Percentiles rank a stretch among this genome's conserved stretches.
Evolutionary conservation across 64 coral and sea anemone species (phyloP).

Genomic region (Stylophora pistillata): DNA sequence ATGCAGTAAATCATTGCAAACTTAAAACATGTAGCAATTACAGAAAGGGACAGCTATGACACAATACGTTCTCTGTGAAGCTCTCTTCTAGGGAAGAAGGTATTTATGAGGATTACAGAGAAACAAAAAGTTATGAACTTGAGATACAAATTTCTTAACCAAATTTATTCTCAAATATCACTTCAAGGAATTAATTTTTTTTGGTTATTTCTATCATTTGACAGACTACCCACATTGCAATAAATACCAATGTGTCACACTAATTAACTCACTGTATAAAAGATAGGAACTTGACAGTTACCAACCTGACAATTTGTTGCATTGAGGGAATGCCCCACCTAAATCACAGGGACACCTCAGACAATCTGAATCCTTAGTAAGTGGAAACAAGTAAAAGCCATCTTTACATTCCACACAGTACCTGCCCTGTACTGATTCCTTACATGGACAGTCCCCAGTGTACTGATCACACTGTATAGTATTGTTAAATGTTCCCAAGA

Average conservation of each 20-base stretch:
- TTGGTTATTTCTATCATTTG: too few relatives aligned
- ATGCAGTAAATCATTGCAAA: too few relatives aligned
- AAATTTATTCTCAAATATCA: too few relatives aligned
- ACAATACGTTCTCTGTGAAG: too few relatives aligned
- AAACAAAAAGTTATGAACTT: too few relatives aligned
- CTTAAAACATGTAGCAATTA: too few relatives aligned
- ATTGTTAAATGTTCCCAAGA: conserved; percentile 57
- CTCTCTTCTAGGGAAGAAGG: too few relatives aligned
- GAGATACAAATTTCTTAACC: too few relatives aligned
- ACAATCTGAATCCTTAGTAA: conserved; percentile 30
- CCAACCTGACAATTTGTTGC: conserved; percentile 77
- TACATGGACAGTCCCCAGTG: conserved; percentile 76
- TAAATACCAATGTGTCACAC: neutral
- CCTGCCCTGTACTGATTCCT: conserved; percentile 42
- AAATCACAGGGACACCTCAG: conserved; percentile 80
- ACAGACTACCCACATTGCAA: too few relatives aligned
- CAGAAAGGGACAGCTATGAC: too few relatives aligned
- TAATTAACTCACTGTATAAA: neutral
- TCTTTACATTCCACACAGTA: conserved; percentile 75
- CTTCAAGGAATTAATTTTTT: too few relatives aligned
- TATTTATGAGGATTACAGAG: too few relatives aligned
- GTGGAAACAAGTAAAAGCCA: conserved; percentile 75
- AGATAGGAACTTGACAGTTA: neutral
- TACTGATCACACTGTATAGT: conserved; percentile 64
- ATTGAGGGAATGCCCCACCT: conserved; percentile 73